A percentile compares a stretch with the other conserved stretches of the same genome.
Conservation (phyloP, 1,140 invertebrate species). For the Idris sp. region DNA sequence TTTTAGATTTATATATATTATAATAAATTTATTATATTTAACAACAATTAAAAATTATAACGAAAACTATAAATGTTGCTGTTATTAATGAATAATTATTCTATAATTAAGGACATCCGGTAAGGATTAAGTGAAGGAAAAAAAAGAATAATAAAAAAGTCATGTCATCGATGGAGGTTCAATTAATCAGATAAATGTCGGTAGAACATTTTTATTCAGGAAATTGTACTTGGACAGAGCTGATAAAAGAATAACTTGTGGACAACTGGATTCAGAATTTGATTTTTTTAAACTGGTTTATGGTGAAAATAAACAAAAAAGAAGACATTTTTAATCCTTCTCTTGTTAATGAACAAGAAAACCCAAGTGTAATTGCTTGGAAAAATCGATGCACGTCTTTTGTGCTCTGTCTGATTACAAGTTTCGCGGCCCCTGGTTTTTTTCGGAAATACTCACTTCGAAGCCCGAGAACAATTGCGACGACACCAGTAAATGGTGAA, state of each 20-base stretch:
- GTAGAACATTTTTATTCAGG: slow-evolving; percentile 47
- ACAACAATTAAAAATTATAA: too few relatives aligned
- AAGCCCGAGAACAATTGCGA: slow-evolving; percentile 24
- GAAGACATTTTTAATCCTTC: too few relatives aligned
- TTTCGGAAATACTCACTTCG: slow-evolving; percentile 22
- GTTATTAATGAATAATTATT: too few relatives aligned
- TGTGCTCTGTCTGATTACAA: slow-evolving; percentile 13
- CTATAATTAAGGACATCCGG: neutral
- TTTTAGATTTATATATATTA: too few relatives aligned
- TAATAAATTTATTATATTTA: too few relatives aligned
- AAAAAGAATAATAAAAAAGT: too few relatives aligned
- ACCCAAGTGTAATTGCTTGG: neutral
- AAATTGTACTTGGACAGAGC: slow-evolving; percentile 43
- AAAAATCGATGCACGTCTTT: slow-evolving; percentile 9
- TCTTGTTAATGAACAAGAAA: slow-evolving; percentile 1
- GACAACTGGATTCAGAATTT: slow-evolving; percentile 37
- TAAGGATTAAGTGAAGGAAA: slow-evolving; percentile 10
- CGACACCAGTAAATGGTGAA: slow-evolving; percentile 7
- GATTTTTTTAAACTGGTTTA: slow-evolving; percentile 48
- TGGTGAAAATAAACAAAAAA: too few relatives aligned
- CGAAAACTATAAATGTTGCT: too few relatives aligned
- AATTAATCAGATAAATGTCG: slow-evolving; percentile 27
- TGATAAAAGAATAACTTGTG: slow-evolving; percentile 16
- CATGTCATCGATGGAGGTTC: slow-evolving; percentile 8
- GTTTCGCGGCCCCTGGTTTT: slow-evolving; percentile 16